Evolutionary conservation across 2,888 invertebrate species (phyloP).

Genomic region (Catocala fraxini): DNA sequence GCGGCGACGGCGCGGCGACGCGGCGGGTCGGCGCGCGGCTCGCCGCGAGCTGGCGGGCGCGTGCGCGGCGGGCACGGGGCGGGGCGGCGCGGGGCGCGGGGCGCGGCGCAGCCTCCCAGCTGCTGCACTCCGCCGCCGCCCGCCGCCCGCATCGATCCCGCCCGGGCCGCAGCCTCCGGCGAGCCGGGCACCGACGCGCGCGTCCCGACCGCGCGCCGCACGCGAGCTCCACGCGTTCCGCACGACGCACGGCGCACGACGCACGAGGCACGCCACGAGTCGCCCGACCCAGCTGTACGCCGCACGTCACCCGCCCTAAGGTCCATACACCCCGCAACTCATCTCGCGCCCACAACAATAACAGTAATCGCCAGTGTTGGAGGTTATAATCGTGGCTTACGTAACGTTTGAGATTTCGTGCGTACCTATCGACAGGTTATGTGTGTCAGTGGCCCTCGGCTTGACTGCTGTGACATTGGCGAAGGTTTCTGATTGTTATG

Average conservation of each 20-base stretch:
- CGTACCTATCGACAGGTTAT: slow-evolving; percentile 75
- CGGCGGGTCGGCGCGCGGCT: slow-evolving; percentile 52
- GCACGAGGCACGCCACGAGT: slow-evolving; percentile 54
- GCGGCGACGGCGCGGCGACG: slow-evolving; percentile 51
- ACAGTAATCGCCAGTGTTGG: slow-evolving; percentile 69
- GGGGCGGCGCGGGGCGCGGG: slow-evolving; percentile 54
- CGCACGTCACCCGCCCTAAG: slow-evolving; percentile 61
- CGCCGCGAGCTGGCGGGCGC: slow-evolving; percentile 47
- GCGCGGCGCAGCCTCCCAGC: slow-evolving; percentile 81
- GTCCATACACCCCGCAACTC: slow-evolving; percentile 74
- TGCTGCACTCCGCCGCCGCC: slow-evolving; percentile 85
- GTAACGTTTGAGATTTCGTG: slow-evolving; percentile 72
- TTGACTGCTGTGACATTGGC: slow-evolving; percentile 37
- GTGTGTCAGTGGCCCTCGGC: slow-evolving; percentile 65
- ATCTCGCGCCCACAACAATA: slow-evolving; percentile 69
- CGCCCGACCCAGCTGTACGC: slow-evolving; percentile 51
- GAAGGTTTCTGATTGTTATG: slow-evolving; percentile 37
- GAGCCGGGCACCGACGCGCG: slow-evolving; percentile 72
- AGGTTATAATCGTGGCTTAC: slow-evolving; percentile 78
- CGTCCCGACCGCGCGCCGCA: slow-evolving; percentile 67
- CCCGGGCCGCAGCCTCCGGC: slow-evolving; percentile 76
- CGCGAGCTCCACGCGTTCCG: slow-evolving; percentile 67
- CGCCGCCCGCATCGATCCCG: slow-evolving; percentile 86
- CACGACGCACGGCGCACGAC: slow-evolving; percentile 52
- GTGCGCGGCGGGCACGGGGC: slow-evolving; percentile 47